Evolutionary conservation across 2,797 vertebrate species (phyloP).

Genomic region (Pogoniulus pusillus): DNA sequence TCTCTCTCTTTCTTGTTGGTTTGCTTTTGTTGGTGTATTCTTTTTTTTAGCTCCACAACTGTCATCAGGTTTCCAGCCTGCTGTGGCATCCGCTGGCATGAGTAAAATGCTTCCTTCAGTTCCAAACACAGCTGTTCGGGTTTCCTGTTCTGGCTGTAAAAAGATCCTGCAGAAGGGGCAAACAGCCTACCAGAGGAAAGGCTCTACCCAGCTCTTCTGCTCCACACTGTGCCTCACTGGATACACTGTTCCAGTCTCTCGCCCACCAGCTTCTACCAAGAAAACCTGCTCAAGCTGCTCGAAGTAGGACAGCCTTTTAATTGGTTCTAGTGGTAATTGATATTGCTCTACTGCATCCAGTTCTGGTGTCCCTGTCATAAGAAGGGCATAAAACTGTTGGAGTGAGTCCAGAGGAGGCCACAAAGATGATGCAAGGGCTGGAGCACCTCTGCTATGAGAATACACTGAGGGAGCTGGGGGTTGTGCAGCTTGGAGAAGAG

Average conservation of each 20-base stretch:
- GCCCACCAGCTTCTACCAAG: conserved; percentile 74
- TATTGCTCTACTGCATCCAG: not conserved
- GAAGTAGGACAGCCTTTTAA: conserved; percentile 83
- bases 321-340: not conserved
- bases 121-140: conserved; percentile 80
- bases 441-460: too few species aligned
- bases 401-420: too few species aligned
- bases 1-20: not conserved
- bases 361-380: too few species aligned
- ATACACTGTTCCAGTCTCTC: conserved; percentile 84
- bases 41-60: conserved; percentile 79
- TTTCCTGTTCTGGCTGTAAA: conserved; percentile 91
- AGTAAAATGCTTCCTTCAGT: conserved; percentile 83
- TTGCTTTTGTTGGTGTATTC: not conserved
- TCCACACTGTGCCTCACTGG: conserved; percentile 95
- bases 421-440: too few species aligned
- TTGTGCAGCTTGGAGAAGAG: too few species aligned
- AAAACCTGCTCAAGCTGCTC: conserved; percentile 90
- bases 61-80: conserved; percentile 79
- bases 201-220: conserved; percentile 93
- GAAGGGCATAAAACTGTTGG: too few species aligned
- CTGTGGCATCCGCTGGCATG: conserved; percentile 79
- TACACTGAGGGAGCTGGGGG: too few species aligned
- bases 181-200: conserved; percentile 97
- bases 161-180: conserved; percentile 93